Evolutionary conservation across 1,140 invertebrate genomes (phyloP).

Genomic region (Megalonaias nervosa): DNA sequence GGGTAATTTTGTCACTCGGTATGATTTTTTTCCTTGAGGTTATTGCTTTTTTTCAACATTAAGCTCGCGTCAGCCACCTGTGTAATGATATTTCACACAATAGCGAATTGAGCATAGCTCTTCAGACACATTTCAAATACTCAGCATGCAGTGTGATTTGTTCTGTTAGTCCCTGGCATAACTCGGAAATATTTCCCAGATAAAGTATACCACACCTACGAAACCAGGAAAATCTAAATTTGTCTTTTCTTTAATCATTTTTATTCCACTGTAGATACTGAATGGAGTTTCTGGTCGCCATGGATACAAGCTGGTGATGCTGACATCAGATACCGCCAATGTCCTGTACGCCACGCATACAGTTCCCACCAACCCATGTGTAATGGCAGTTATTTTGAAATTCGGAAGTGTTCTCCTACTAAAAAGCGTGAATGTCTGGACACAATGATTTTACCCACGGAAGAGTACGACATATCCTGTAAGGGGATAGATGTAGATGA

Average conservation of each 20-base stretch:
- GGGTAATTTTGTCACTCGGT: too few species aligned
- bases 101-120: too few species aligned
- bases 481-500: conserved; percentile 15
- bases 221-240: too few species aligned
- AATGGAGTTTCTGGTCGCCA: conserved; percentile 29
- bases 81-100: too few species aligned
- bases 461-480: conserved; percentile 12
- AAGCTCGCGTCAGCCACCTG: too few species aligned
- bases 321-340: conserved; percentile 29
- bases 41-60: too few species aligned
- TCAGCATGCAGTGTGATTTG: too few species aligned
- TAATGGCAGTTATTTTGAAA: conserved; percentile 18
- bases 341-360: conserved; percentile 8
- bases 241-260: background rate
- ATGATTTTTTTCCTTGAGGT: too few species aligned
- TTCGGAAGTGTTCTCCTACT: background rate
- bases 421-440: conserved; percentile 7
- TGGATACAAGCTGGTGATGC: conserved; percentile 33
- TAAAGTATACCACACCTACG: too few species aligned
- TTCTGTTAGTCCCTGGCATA: too few species aligned
- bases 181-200: too few species aligned
- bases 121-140: too few species aligned
- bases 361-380: background rate
- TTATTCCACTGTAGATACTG: conserved; percentile 8
- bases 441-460: conserved; percentile 1